Evolutionary conservation across 2,888 invertebrate genomes (phyloP).

Genomic region (Acronicta psi): DNA sequence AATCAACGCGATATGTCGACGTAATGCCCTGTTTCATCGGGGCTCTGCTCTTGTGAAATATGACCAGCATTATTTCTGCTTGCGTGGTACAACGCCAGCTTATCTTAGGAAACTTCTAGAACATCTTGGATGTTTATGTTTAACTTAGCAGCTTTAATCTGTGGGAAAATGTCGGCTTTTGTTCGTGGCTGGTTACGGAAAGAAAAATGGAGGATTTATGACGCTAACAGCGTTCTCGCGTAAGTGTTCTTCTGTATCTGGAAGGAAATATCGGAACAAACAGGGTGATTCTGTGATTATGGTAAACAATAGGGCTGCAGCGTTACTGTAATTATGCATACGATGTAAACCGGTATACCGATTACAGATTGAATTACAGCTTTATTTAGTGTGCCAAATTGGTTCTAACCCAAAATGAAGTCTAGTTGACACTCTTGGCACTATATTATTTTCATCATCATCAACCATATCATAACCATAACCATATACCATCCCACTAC

Average conservation of each 20-base stretch:
- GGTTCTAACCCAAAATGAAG: too few species aligned
- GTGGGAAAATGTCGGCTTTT: neutral
- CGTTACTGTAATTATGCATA: too few species aligned
- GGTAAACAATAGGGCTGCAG: too few species aligned
- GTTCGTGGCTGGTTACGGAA: neutral
- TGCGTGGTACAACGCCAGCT: slow-evolving; percentile 48
- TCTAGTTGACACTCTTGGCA: too few species aligned
- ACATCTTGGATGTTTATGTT: slow-evolving; percentile 50
- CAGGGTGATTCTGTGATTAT: neutral
- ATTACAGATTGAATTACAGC: too few species aligned
- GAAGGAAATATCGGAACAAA: neutral
- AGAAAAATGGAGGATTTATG: neutral
- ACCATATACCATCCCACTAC: too few species aligned
- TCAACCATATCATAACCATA: too few species aligned
- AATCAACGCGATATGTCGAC: slow-evolving; percentile 85
- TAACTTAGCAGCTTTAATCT: slow-evolving; percentile 32
- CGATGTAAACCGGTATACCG: too few species aligned
- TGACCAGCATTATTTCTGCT: slow-evolving; percentile 77
- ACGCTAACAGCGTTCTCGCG: neutral
- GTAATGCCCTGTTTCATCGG: slow-evolving; percentile 83
- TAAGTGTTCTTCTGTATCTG: neutral
- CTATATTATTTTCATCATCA: too few species aligned
- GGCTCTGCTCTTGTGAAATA: slow-evolving; percentile 80
- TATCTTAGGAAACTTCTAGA: slow-evolving; percentile 50
- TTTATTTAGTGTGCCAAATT: too few species aligned